A percentile compares a stretch with the other conserved stretches of the same genome.
Conservation (phyloP, 1,140 invertebrate genomes). For the Globodera ellingtonae region DNA sequence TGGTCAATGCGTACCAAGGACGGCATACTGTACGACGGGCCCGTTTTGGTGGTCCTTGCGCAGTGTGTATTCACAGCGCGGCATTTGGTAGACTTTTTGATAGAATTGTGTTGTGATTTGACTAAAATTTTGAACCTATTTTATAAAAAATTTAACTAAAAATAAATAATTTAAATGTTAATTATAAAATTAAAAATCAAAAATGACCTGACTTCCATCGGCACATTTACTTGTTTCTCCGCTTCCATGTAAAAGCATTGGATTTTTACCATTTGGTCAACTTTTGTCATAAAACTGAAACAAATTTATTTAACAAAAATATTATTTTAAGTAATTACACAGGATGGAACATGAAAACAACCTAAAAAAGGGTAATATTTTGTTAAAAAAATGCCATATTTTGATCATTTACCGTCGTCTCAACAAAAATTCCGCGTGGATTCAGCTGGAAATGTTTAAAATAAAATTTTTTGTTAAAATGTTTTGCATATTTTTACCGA, state of each 20-base stretch:
- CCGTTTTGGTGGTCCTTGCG: constrained; percentile 62
- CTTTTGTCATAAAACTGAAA: constrained; percentile 63
- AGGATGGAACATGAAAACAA: constrained; percentile 65
- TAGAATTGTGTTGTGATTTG: constrained; percentile 65
- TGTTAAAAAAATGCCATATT: neutral
- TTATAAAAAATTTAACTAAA: neutral
- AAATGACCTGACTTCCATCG: constrained; percentile 61
- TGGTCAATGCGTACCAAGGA: constrained; percentile 40
- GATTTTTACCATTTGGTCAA: constrained; percentile 64
- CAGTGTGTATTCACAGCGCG: constrained; percentile 61
- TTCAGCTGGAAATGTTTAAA: constrained; percentile 52
- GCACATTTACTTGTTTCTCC: constrained; percentile 60
- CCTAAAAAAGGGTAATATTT: constrained; percentile 10
- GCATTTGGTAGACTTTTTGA: constrained; percentile 64
- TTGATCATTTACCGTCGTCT: constrained; percentile 49
- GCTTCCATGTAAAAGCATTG: constrained; percentile 66
- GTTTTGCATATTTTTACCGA: constrained; percentile 46
- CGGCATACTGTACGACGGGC: constrained; percentile 60
- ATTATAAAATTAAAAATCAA: neutral
- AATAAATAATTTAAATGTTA: neutral
- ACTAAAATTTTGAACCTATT: constrained; percentile 40
- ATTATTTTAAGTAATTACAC: constrained; percentile 35
- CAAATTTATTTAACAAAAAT: constrained; percentile 14
- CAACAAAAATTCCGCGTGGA: constrained; percentile 64
- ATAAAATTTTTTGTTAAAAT: neutral